Conservation (phyloP, 1,140 invertebrate genomes). For the Calosoma granatense region DNA sequence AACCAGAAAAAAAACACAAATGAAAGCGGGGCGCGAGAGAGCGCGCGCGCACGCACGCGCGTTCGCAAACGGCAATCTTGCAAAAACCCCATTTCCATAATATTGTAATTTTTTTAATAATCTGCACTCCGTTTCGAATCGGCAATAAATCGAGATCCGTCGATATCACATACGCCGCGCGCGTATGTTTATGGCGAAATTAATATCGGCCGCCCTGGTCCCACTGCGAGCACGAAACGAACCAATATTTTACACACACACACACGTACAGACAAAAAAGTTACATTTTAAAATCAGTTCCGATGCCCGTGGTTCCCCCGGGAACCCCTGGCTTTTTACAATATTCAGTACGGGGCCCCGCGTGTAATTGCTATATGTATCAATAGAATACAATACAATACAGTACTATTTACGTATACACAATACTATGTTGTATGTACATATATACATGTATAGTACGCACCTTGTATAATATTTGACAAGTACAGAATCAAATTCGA, state of each 20-base stretch:
- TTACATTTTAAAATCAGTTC: neutral
- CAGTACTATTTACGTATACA: too few species aligned
- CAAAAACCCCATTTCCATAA: conserved; percentile 6
- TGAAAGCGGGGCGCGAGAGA: neutral
- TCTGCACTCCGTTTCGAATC: neutral
- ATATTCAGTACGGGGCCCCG: neutral
- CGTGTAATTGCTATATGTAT: neutral
- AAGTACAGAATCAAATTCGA: too few species aligned
- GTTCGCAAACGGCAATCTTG: neutral
- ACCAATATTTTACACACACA: neutral
- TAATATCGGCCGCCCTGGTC: too few species aligned
- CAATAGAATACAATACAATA: neutral
- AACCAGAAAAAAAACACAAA: neutral
- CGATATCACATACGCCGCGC: neutral
- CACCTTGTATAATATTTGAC: too few species aligned
- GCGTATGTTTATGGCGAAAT: conserved; percentile 6
- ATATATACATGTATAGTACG: neutral
- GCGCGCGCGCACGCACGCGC: neutral
- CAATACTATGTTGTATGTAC: too few species aligned
- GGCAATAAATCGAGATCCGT: neutral
- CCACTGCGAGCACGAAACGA: neutral
- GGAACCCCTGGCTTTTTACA: neutral
- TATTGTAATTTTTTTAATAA: conserved; percentile 8
- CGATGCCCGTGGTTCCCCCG: neutral
- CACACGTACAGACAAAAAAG: neutral